Conservation (phyloP, 2,888 invertebrate genomes). For the Heterodera filipjevi region DNA sequence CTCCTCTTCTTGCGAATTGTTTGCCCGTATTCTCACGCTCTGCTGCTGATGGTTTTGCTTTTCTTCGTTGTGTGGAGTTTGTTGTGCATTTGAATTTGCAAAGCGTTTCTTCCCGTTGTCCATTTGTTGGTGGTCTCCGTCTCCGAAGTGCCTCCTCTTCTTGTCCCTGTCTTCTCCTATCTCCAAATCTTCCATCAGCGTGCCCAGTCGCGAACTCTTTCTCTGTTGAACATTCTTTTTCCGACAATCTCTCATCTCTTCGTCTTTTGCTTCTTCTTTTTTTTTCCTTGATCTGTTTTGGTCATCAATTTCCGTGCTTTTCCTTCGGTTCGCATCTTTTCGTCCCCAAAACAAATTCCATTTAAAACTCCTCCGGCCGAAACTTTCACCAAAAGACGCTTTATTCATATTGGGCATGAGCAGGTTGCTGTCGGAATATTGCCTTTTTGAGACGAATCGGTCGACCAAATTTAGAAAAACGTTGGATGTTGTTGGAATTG, state of each 20-base stretch:
- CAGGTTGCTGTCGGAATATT: constrained; percentile 32
- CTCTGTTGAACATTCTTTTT: background rate
- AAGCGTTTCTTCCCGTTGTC: background rate
- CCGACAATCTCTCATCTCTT: background rate
- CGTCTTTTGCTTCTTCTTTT: background rate
- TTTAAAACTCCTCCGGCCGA: constrained; percentile 17
- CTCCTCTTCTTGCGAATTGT: background rate
- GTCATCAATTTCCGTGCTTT: background rate
- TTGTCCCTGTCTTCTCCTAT: background rate
- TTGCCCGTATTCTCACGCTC: background rate
- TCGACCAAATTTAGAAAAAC: constrained; percentile 17
- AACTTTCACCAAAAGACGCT: background rate
- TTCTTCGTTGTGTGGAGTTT: background rate
- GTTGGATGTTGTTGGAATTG: constrained; percentile 11
- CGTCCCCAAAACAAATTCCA: constrained; percentile 27
- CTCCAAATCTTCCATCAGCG: background rate
- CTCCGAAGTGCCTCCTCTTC: background rate
- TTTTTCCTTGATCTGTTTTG: background rate
- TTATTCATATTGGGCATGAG: background rate
- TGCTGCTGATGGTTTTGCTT: background rate
- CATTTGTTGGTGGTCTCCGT: background rate
- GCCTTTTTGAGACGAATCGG: constrained; percentile 27
- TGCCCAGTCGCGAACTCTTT: background rate
- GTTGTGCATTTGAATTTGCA: background rate
- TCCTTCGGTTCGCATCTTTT: background rate